Base-by-base conservation (phyloP, 2,113 vertebrate genomes). In the Sapajus apella region DNA sequence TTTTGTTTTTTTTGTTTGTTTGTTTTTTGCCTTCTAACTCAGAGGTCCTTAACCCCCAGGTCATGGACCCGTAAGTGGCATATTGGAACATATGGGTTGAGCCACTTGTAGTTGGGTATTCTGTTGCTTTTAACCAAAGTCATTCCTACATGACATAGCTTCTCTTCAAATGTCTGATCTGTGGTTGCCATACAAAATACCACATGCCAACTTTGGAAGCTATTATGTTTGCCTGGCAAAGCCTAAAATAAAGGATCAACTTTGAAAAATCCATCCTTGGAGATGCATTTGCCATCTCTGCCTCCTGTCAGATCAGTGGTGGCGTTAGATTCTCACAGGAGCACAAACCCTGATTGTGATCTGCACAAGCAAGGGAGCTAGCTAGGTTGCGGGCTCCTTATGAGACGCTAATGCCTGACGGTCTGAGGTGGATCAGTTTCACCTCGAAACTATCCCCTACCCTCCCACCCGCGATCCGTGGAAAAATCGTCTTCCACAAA, bases 121-220 rank as follows among this genome's bases (percentile, higher is more conserved):
- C 52, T 77, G 72, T 93, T 93, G 56, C 87, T 92, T 93, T 91
- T 43, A 20, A 70, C 17, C n/a, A 82, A 96, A 95, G 43, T 66
- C 80, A 77, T 30, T 95, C 23, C 25, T 86, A 72, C 79, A n/a
- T 86, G 64, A 86, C 11, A 6, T 20, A 45, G 83, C 18, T 70
- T 83, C 35, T 89, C 40, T 50, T 80, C 35, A 35, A 50, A 55
- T 73, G 84, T 97, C 82, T 85, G 76, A 76, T 72, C 32, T 84
- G 35, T 80, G 55, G 58, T 55, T 47, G 68, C 66, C 96, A 66
- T 70, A 56, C 30, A 58, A 70, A 94, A 89, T 56, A 87, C 50
- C 66, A 64, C 35, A 70, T 2, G 75, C 61, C 95, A 79, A 91
- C 83, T 66, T 21, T 5, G 76, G 68, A 95, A 45, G 45, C 64